Base-by-base conservation (phyloP, 2,888 invertebrate genomes). In the Acheta domesticus region DNA sequence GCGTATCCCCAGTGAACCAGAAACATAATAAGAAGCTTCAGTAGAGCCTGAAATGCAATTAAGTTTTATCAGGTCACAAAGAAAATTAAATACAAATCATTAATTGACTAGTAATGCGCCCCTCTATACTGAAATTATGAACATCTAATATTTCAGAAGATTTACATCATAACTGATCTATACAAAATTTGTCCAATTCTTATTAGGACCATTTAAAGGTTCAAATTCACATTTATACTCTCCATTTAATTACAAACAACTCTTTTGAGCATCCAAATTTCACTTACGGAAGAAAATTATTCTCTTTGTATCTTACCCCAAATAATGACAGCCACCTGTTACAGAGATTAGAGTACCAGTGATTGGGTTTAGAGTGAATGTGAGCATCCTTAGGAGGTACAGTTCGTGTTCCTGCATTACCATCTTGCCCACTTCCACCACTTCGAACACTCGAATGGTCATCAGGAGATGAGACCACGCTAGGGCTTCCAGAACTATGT, bases 1-100 rank as follows among this genome's bases (percentile, higher is more conserved):
- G 97, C 97, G 86, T 96, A 98, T 79, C 92, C 92, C 96, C 97
- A 98, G 86, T 98, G 94, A 50, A 98, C 97, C 83, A 97, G 88
- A 85, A 98, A 92, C 95, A 98, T 97, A 80, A 98, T 93, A 48
- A 95, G 85, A 77, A 98, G 85, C 87, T 98, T 98, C 76, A 95
- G 88, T 19, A 93, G 88, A n/a, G 95, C 95, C 97, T 97, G 85
- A 74, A 89, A 88, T 82, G 81, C 85, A 84, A 82, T 77, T n/a
- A 78, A 14, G 8, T 36, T 36, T 36, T 36, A 36, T 36, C 36
- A 0, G 12, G 12, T 62, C 21, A 76, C 8, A 36, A 36, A 36
- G 36, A 36, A 36, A 36, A 36, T 36, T 36, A 36, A 36, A 36
- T 36, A 36, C 36, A 36, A 62, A 62, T 14, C n/a, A 8, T 5